Conservation (phyloP, 2,113 vertebrate genomes). For the Malurus alboscapulatus region DNA sequence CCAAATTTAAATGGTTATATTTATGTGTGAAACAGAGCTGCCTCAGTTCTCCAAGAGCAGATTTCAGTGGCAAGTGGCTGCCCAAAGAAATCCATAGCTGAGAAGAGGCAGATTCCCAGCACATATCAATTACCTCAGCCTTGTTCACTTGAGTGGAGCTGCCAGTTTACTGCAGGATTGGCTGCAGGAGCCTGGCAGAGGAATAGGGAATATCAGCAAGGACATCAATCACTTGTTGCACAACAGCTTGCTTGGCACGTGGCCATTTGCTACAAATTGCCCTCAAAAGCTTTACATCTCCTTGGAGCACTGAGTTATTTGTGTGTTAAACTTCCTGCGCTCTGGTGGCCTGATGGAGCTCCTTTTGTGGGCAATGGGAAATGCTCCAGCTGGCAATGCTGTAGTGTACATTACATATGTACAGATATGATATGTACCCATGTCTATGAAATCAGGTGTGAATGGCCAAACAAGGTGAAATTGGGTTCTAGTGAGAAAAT, state of each 20-base stretch:
- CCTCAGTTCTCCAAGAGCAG: not conserved
- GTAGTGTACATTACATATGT: not conserved
- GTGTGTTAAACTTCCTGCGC: not conserved
- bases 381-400: not conserved
- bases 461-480: not conserved
- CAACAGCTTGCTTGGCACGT: not conserved
- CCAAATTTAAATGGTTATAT: not conserved
- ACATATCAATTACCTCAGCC: not conserved
- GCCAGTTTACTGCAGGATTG: not conserved
- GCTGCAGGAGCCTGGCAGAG: conserved; percentile 21
- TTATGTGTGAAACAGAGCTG: not conserved
- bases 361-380: not conserved
- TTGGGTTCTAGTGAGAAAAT: not conserved
- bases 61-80: not conserved
- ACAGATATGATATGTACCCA: accelerated
- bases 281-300: not conserved
- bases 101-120: not conserved
- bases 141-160: not conserved
- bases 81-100: not conserved
- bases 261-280: conserved; percentile 10
- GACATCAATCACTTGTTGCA: not conserved
- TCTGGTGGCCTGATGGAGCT: not conserved
- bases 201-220: not conserved
- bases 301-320: not conserved
- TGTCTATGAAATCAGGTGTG: not conserved